A percentile compares a stretch with the other conserved stretches of the same genome.
phyloP scores from a whole-genome alignment of 2,797 vertebrate genomes.

The Syngnathus rostellatus region DNA sequence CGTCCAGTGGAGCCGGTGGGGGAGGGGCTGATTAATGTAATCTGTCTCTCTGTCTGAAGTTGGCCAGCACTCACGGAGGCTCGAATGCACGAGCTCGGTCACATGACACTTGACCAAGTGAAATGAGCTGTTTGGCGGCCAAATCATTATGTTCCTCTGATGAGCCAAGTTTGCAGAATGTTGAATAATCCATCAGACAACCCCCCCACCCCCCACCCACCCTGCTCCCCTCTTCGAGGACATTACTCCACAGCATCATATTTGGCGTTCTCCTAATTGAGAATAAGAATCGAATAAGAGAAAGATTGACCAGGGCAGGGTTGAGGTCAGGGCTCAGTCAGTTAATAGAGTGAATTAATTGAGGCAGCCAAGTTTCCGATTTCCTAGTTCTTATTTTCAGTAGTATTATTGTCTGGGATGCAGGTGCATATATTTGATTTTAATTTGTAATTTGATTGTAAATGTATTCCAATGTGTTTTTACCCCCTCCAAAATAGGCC shows the following conservation, averaged over 20 bases:
- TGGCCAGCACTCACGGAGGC: conserved; percentile 46
- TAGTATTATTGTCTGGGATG: neutral
- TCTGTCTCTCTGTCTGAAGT: conserved; percentile 40
- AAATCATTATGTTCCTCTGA: conserved; percentile 51
- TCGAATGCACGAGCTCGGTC: conserved; percentile 48
- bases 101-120: conserved; percentile 45
- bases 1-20: neutral
- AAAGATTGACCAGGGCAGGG: no score
- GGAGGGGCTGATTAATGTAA: conserved; percentile 53
- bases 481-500: neutral
- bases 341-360: neutral
- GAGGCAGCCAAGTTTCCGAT: neutral
- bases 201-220: no score
- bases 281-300: no score
- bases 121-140: conserved; percentile 48
- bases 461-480: neutral
- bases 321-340: no score
- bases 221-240: no score
- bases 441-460: neutral
- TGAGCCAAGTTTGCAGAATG: conserved; percentile 43
- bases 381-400: neutral
- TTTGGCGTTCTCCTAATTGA: no score
- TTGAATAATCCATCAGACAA: conserved; percentile 7
- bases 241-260: no score
- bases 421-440: neutral